phyloP scores from a whole-genome alignment of 2,888 invertebrate species.

The Nemurella pictetii region DNA sequence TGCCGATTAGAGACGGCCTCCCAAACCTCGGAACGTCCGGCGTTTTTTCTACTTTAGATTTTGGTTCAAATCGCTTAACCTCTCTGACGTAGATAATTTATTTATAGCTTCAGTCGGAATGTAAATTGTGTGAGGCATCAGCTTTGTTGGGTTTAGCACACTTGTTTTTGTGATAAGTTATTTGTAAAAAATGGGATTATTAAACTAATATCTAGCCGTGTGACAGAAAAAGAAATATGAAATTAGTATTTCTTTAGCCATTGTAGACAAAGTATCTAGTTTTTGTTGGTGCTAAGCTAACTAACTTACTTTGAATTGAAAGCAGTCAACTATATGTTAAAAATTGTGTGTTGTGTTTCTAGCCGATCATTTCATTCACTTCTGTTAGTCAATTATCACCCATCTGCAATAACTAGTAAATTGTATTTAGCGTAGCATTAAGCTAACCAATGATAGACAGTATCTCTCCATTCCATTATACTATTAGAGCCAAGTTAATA shows the following conservation, averaged over 20 bases:
- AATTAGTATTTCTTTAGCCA: background rate
- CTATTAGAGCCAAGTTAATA: background rate
- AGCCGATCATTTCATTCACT: slow-evolving; percentile 16
- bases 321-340: background rate
- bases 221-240: background rate
- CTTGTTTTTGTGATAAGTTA: background rate
- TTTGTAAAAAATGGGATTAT: background rate
- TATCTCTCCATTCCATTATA: slow-evolving; percentile 23
- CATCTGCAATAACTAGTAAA: slow-evolving; percentile 23
- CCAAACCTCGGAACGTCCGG: background rate
- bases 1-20: too few species aligned
- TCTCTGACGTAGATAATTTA: background rate
- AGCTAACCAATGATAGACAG: slow-evolving; percentile 6
- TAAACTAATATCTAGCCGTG: background rate
- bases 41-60: background rate
- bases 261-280: background rate
- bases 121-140: background rate
- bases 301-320: background rate
- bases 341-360: slow-evolving; percentile 11
- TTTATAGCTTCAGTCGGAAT: too few species aligned
- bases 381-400: slow-evolving; percentile 8
- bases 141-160: background rate
- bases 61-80: background rate
- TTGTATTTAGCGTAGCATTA: background rate
- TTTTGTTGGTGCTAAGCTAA: background rate